A percentile compares a stretch with the other conserved stretches of the same genome.
Conservation (phyloP, 64 coral and sea anemone genomes). For the Montipora efflorescens region DNA sequence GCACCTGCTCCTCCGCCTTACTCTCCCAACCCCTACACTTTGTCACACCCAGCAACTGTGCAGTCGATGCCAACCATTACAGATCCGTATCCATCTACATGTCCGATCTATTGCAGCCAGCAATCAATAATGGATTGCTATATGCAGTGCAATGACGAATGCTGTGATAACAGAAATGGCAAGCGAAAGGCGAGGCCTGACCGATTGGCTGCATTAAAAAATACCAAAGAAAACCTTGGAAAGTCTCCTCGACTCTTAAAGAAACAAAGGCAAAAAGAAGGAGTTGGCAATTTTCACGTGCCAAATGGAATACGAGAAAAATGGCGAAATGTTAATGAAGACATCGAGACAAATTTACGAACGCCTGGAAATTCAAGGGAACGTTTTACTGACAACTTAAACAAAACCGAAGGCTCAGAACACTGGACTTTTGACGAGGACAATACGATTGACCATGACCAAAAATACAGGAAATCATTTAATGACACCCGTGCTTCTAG, state of each 20-base stretch:
- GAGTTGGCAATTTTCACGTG: neutral
- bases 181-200: constrained; percentile 5
- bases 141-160: constrained; percentile 44
- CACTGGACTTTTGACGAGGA: too few species aligned
- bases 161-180: constrained; percentile 20
- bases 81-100: constrained; percentile 20
- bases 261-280: neutral
- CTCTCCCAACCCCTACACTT: neutral
- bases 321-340: neutral
- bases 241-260: neutral
- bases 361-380: neutral
- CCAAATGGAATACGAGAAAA: neutral
- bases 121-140: constrained; percentile 16
- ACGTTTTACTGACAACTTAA: too few species aligned
- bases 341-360: neutral
- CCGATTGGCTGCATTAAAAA: neutral
- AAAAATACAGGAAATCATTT: too few species aligned
- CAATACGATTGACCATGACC: too few species aligned
- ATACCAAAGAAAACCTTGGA: neutral
- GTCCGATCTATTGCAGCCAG: constrained; percentile 20
- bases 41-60: neutral
- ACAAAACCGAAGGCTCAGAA: too few species aligned
- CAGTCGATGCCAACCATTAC: neutral
- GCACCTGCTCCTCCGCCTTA: neutral
- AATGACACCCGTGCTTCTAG: too few species aligned